Conservation (phyloP, 2,797 vertebrate genomes). For the Megaceryle alcyon region DNA sequence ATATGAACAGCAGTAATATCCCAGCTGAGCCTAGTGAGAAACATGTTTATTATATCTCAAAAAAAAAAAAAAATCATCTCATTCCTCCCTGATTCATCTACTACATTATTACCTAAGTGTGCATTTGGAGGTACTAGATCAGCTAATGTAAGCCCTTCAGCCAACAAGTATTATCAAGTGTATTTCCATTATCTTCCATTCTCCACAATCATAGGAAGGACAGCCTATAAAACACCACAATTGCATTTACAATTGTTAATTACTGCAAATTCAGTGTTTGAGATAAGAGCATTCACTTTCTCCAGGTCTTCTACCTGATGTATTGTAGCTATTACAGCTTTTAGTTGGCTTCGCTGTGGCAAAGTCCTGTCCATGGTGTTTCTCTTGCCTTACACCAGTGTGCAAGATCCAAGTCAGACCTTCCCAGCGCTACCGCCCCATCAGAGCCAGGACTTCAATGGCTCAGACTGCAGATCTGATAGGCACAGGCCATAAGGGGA, state of each 20-base stretch:
- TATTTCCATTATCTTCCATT: constrained; percentile 53
- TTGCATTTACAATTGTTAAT: constrained; percentile 56
- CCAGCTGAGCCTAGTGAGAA: constrained; percentile 2
- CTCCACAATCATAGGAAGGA: not conserved
- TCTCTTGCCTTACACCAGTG: not conserved
- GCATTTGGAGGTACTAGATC: constrained; percentile 5
- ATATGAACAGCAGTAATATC: not conserved
- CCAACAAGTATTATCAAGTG: not conserved
- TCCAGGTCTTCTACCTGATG: not conserved
- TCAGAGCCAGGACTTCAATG: not conserved
- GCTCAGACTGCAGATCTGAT: not conserved
- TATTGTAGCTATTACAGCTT: fast-evolving
- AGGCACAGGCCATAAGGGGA: fast-evolving
- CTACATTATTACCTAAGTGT: constrained; percentile 4
- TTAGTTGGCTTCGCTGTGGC: not conserved
- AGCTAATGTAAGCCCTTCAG: constrained; percentile 55
- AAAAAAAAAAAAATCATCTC: not conserved
- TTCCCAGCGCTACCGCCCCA: fast-evolving
- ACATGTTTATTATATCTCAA: constrained; percentile 31
- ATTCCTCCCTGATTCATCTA: constrained; percentile 10
- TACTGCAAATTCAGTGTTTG: constrained; percentile 10
- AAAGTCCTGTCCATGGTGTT: not conserved
- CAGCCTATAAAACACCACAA: not conserved
- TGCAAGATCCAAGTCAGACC: not conserved
- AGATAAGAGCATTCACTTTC: constrained; percentile 9